Base-by-base conservation (phyloP, 2,888 invertebrate species). In the Liodrosophila aerea region DNA sequence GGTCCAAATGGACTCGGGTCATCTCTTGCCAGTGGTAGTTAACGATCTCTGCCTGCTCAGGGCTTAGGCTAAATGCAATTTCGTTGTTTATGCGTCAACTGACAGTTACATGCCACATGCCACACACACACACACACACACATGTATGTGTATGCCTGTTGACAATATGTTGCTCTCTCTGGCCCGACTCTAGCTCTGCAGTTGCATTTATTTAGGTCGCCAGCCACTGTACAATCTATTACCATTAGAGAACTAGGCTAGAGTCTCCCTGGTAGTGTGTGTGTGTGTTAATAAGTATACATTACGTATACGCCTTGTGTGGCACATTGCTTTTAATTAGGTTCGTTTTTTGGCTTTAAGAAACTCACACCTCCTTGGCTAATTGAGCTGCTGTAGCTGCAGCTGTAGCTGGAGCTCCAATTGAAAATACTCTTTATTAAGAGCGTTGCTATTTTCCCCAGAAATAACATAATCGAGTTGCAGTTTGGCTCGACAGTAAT, bases 31-130 rank as follows among this genome's bases (percentile, higher is more conserved):
- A n/a, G n/a, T n/a, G n/a, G n/a, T n/a, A 16, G 39, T 5, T 7
- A n/a, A 1, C 18, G 7, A n/a, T 9, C n/a, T 37, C 8, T n/a
- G 16, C 5, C 9, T 37, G 9, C 5, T 4, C 12, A 40, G 13
- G 49, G 49, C 53, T 27, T 22, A 16, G 30, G 37, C 53, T 40
- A 59, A 72, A 69, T 73, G 68, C 68, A 69, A 65, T 69, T 65
- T 69, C 50, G 53, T 54, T 73, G 69, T 69, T 56, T 56, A 56
- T 56, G 59, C 47, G 46, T 41, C 54, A 57, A 53, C 31, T 70
- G 66, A 63, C 54, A 46, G 52, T 43, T 31, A 33, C 33, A 52
- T 49, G 56, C 64, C 39, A 41, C 33, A 60, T 45, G 52, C 43
- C 27, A 40, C 56, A 33, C 33, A 47, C 58, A 44, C 1, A 45